phyloP scores from a whole-genome alignment of 2,888 invertebrate species.

The Bugula neritina region DNA sequence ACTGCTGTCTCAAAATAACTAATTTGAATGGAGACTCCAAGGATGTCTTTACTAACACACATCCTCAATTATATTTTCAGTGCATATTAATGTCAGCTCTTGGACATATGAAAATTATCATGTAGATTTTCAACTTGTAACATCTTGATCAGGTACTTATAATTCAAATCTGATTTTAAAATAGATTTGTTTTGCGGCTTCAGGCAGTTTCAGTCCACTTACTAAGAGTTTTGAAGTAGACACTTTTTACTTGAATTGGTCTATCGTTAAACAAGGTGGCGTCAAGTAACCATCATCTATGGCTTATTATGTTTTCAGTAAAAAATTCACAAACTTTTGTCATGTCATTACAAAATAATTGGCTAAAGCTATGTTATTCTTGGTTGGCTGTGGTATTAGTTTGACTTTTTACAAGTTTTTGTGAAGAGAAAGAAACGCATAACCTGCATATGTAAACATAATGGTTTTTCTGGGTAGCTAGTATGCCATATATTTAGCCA shows the following conservation, averaged over 20 bases:
- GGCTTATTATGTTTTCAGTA: conserved; percentile 25
- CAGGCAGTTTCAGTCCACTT: conserved; percentile 23
- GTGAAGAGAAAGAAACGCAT: no score
- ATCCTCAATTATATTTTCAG: not conserved
- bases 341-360: conserved; percentile 24
- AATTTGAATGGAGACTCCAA: not conserved
- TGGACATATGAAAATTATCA: conserved; percentile 14
- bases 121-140: conserved; percentile 20
- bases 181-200: conserved; percentile 26
- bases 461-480: no score
- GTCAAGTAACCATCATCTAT: conserved; percentile 7
- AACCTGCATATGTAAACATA: no score
- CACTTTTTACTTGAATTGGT: conserved; percentile 26
- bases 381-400: not conserved
- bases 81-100: conserved; percentile 7
- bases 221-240: not conserved
- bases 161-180: conserved; percentile 26
- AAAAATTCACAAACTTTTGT: conserved; percentile 25
- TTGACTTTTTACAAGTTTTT: no score
- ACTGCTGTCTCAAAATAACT: conserved; percentile 24
- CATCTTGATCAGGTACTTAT: conserved; percentile 22
- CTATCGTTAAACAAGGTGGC: conserved; percentile 8
- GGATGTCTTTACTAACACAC: not conserved
- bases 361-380: conserved; percentile 19
- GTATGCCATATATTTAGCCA: no score